Base-by-base conservation (phyloP, 2,888 invertebrate species). In the Thera obeliscata region DNA sequence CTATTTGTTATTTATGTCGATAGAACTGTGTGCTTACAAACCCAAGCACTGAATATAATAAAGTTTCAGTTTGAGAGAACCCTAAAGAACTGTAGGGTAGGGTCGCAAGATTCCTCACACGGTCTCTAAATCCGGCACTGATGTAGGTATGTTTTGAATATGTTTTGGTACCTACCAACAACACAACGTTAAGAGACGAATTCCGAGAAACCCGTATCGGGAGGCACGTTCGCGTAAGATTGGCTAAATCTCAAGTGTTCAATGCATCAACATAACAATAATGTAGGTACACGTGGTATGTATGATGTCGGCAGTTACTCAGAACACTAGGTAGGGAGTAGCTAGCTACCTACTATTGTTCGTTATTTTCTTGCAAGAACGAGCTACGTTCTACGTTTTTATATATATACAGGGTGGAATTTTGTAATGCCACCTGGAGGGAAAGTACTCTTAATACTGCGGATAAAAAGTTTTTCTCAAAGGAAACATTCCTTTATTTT, bases 181-280 rank as follows among this genome's bases (percentile, higher is more conserved):
- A 79, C 66, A 80, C 80, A 82, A 79, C 84, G 82, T 79, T 83
- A 82, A 83, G 82, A 83, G 84, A 85, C 81, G 83, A 80, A 83
- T 93, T 91, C 92, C 80, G 69, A 90, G 92, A 92, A 93, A 87
- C 77, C 89, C 86, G 86, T 88, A 90, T 88, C 79, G 86, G 90
- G 90, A 92, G 82, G 89, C 92, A 92, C 92, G 92, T 91, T 89
- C 92, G 87, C 80, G 79, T 81, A 81, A 83, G 86, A 89, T 90
- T 88, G 86, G 88, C 86, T 85, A 89, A 89, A 89, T 88, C 83
- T 87, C 82, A 76, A 81, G 74, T 80, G 82, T 85, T 85, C 80
- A 86, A 87, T 84, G 82, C 84, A 83, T 85, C 85, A 84, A 84
- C 83, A 82, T 81, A 87, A 87, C 82, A 86, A 82, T 85, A 81